A percentile compares a stretch with the other conserved stretches of the same genome.
Conservation (phyloP, 2,113 vertebrate species). For the Oryzias curvinotus region DNA sequence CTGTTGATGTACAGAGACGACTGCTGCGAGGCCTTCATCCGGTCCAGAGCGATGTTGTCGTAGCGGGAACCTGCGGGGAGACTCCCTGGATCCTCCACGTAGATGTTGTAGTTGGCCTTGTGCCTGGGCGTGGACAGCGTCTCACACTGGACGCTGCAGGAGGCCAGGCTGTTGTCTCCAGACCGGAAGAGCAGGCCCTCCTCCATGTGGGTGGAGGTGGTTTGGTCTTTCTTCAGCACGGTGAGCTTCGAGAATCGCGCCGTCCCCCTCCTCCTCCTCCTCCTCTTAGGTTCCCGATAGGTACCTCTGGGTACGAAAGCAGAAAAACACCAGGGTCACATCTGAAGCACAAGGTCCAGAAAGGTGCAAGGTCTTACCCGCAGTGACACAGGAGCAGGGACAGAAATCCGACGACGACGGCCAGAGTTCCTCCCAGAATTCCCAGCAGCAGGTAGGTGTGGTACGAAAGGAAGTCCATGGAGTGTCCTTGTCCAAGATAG, state of each 20-base stretch:
- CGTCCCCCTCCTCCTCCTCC: constrained; percentile 79
- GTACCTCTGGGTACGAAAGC: constrained; percentile 72
- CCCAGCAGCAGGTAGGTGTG: constrained; percentile 89
- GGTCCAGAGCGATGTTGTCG: constrained; percentile 61
- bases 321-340: not conserved
- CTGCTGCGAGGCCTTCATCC: constrained; percentile 64
- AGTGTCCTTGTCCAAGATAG: constrained; percentile 75
- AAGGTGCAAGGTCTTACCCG: constrained; percentile 77
- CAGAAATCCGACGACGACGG: constrained; percentile 86
- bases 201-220: constrained; percentile 90
- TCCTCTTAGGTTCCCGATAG: constrained; percentile 74
- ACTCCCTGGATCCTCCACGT: constrained; percentile 82
- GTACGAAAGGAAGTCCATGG: constrained; percentile 85
- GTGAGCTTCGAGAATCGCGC: constrained; percentile 82
- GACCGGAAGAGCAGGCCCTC: constrained; percentile 80
- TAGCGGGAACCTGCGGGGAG: constrained; percentile 61
- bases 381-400: constrained; percentile 90
- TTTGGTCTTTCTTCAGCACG: constrained; percentile 90
- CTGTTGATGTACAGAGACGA: constrained; percentile 74
- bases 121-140: constrained; percentile 77
- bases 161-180: constrained; percentile 79
- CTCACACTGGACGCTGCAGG: constrained; percentile 77
- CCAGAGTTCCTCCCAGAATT: constrained; percentile 87
- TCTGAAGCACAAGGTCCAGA: not conserved
- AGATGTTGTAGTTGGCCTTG: constrained; percentile 88